phyloP scores from a whole-genome alignment of 2,797 vertebrate species.

The Kryptopterus vitreolus region DNA sequence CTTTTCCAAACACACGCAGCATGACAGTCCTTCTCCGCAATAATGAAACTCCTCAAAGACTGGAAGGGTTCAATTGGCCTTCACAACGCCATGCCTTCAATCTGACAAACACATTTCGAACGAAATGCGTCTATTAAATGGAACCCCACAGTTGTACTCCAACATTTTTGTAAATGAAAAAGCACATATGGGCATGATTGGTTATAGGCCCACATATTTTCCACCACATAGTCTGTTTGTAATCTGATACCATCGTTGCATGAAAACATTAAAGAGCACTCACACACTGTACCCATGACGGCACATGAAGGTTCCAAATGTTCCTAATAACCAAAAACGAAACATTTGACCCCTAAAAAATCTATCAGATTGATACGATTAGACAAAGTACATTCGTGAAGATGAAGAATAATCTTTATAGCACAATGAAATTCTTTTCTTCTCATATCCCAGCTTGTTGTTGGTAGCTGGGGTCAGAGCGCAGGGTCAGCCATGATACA shows the following conservation, averaged over 20 bases:
- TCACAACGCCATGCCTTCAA: background rate
- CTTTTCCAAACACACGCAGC: background rate
- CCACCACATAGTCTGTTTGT: background rate
- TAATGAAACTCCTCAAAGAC: background rate
- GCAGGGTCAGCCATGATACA: no score
- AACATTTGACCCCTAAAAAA: background rate
- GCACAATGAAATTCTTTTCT: no score
- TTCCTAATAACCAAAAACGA: background rate
- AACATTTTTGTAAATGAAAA: background rate
- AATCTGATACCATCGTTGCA: background rate
- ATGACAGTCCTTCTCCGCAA: background rate
- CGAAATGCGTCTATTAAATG: background rate
- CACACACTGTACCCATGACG: background rate
- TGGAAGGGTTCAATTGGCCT: background rate
- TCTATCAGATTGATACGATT: background rate
- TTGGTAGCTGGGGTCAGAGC: no score
- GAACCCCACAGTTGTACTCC: background rate
- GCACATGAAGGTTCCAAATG: background rate
- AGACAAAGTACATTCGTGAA: background rate
- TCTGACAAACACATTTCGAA: background rate
- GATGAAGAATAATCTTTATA: no score
- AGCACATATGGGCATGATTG: background rate
- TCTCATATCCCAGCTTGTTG: no score
- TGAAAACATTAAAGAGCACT: background rate
- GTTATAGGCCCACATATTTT: background rate